Evolutionary conservation across 1,140 invertebrate species (phyloP), one percentile per base, ranked within the genome.

Genomic region (Pogonomyrmex barbatus): DNA sequence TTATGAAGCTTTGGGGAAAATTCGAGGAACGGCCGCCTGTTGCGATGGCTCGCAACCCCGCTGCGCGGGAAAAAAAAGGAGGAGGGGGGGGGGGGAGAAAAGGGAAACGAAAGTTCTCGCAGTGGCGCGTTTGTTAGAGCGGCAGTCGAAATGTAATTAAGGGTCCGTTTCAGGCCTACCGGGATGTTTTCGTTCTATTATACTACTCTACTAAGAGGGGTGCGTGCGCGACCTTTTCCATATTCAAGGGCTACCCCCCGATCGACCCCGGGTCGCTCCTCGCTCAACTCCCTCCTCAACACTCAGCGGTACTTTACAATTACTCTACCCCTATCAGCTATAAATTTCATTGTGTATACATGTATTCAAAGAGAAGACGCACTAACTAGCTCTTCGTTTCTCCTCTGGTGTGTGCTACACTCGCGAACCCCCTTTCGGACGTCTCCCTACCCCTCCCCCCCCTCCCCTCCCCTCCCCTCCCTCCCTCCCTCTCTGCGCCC

Each of bases 141-240:
- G 85, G 81, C 84, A 83, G 81, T 89, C 88, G 86, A 91, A 90
- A 92, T 88, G 91, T 92, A 92, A 93, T 92, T 92, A 92, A 91
- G 90, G 90, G 91, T 91, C 90, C 73, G 88, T 24, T 87, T 92
- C 83, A 78, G 75, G 90, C 92, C 93, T 87, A 90, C 91, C 91
- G 92, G 93, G 93, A 92, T 94, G 91, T 94, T 94, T 94, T 94
- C 92, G 92, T 94, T 94, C 93, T 92, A 94, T 94, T 94, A 94
- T 93, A 87, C 88, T 73, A 81, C 87, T 17, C 88, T 73, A 81
- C 87, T 17, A 42, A 42, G 50, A 68, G 42, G 65, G 65, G 65
- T 68, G 65, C 65, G 24, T 47, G 30, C 45, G 42, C 14, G 12
- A 50, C 47, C 84, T 30, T 30, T 62, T 42, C 54, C 50, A 67